Evolutionary conservation across 2,888 invertebrate genomes (phyloP).

Genomic region (Lordiphosa fenestrarum): DNA sequence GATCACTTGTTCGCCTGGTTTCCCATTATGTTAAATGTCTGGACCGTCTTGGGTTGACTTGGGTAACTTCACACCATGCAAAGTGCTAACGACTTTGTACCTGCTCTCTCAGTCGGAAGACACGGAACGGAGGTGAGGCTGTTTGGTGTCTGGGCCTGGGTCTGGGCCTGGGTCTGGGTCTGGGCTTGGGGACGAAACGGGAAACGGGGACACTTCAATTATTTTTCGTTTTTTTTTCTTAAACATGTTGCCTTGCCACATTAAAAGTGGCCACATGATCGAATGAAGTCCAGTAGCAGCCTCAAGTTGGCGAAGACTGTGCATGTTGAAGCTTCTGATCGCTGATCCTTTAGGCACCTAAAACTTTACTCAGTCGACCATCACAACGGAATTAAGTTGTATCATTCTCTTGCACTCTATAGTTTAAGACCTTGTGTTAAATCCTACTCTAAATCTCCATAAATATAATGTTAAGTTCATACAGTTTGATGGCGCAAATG

Average conservation of each 20-base stretch:
- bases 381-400: no score
- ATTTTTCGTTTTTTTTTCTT: background rate
- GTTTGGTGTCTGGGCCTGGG: slow-evolving; percentile 1
- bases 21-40: slow-evolving; percentile 46
- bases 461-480: no score
- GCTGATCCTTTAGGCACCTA: no score
- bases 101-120: slow-evolving; percentile 40
- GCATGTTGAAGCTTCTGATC: background rate
- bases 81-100: slow-evolving; percentile 72
- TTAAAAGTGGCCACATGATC: slow-evolving; percentile 8
- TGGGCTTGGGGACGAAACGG: slow-evolving; percentile 16
- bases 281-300: slow-evolving; percentile 6
- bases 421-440: no score
- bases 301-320: background rate
- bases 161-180: background rate
- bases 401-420: background rate
- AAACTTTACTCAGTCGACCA: no score
- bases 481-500: no score
- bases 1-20: slow-evolving; percentile 14
- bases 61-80: slow-evolving; percentile 62
- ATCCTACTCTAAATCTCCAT: no score
- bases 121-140: slow-evolving; percentile 5
- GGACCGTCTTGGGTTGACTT: slow-evolving; percentile 40
- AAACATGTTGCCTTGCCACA: background rate
- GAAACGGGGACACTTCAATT: slow-evolving; percentile 31